These are phyloP conservation scores for Euphydryas editha DNA, from an alignment of 2,888 invertebrate genomes.

Conservation along the genomic window DNA sequence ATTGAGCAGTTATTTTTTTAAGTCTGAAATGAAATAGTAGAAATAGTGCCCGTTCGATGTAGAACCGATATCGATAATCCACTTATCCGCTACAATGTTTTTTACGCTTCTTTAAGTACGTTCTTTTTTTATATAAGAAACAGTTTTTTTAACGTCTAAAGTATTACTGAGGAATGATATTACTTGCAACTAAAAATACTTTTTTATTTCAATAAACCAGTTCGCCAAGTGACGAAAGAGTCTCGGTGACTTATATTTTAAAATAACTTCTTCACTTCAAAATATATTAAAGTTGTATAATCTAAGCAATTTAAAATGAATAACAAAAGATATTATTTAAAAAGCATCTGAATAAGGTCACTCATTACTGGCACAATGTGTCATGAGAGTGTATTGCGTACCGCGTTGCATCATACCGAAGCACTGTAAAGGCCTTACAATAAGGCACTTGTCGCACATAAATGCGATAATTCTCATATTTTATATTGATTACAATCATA, in stretches of 20 bases:
- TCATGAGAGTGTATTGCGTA: slow-evolving; percentile 53
- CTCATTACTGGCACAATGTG: slow-evolving; percentile 64
- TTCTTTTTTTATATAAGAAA: slow-evolving; percentile 49
- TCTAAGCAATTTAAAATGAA: slow-evolving; percentile 31
- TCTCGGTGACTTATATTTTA: slow-evolving; percentile 1
- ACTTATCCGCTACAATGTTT: slow-evolving; percentile 54
- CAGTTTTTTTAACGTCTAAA: slow-evolving; percentile 29
- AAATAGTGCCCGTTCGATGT: slow-evolving; percentile 37
- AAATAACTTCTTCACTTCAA: slow-evolving; percentile 1
- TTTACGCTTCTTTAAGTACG: slow-evolving; percentile 56
- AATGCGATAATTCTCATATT: slow-evolving; percentile 37
- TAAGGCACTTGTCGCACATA: slow-evolving; percentile 41
- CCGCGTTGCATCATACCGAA: slow-evolving; percentile 53
- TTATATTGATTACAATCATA: slow-evolving; percentile 31
- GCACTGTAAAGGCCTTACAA: slow-evolving; percentile 47
- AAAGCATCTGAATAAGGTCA: slow-evolving; percentile 64
- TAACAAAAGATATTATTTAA: slow-evolving; percentile 53
- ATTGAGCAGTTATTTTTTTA: slow-evolving; percentile 23
- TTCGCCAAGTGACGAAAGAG: neutral
- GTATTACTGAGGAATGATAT: slow-evolving; percentile 19
- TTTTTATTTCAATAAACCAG: neutral
- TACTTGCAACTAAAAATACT: slow-evolving; percentile 4
- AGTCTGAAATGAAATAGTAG: slow-evolving; percentile 25
- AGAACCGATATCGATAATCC: slow-evolving; percentile 64
- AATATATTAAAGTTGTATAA: slow-evolving; percentile 13